Conservation (phyloP, 2,113 vertebrate species). For the Triplophysa rosa region DNA sequence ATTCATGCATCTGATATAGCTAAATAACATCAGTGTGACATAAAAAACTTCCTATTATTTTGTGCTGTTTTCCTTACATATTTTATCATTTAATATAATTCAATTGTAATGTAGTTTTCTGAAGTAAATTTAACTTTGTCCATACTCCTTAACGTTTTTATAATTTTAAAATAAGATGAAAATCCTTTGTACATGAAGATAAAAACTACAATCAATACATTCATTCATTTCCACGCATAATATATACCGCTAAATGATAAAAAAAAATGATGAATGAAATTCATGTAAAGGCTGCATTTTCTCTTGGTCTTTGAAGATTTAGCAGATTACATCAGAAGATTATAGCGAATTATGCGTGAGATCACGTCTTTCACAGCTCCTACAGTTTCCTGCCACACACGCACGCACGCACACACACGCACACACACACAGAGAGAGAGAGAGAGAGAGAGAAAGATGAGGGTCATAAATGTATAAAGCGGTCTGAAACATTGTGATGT, state of each 20-base stretch:
- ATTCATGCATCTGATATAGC: no score
- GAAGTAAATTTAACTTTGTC: no score
- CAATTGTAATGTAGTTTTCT: no score
- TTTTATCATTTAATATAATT: no score
- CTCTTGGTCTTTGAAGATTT: not conserved
- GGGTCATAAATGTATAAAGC: slow-evolving; percentile 27
- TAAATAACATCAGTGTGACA: no score
- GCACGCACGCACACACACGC: no score
- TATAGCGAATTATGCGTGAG: not conserved
- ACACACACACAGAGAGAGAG: not conserved
- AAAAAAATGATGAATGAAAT: not conserved
- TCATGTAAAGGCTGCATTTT: no score
- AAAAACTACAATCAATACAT: not conserved
- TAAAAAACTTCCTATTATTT: no score
- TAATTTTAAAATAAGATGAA: not conserved
- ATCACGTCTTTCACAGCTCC: slow-evolving; percentile 1
- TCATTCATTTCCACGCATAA: not conserved
- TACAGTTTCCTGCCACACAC: not conserved
- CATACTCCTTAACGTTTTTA: no score
- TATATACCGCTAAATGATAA: no score
- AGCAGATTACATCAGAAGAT: not conserved
- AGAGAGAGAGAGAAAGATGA: not conserved
- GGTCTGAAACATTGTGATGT: slow-evolving; percentile 8
- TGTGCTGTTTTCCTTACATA: no score
- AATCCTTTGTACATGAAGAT: not conserved